These are phyloP conservation scores for Globodera rostochiensis DNA, from an alignment of 1,140 invertebrate genomes.

Conservation along the genomic window DNA sequence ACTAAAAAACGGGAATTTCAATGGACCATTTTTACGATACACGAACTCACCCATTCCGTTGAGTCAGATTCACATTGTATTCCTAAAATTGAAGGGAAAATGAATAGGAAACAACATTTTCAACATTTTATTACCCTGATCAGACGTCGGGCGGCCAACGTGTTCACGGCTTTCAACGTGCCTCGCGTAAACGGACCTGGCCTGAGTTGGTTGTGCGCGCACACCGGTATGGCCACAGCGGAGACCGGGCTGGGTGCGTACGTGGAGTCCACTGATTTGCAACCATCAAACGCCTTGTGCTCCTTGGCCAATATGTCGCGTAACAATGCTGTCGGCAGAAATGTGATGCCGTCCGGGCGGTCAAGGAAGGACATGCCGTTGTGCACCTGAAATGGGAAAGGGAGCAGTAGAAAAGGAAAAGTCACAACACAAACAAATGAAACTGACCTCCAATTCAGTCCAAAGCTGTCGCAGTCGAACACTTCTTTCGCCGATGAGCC, in stretches of 20 bases:
- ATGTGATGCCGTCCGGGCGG: slow-evolving; percentile 40
- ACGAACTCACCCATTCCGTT: too few relatives aligned
- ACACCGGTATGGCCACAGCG: too few relatives aligned
- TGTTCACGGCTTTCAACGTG: too few relatives aligned
- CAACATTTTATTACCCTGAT: not conserved
- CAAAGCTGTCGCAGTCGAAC: slow-evolving; percentile 29
- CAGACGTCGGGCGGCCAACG: too few relatives aligned
- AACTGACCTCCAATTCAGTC: slow-evolving; percentile 46
- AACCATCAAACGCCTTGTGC: not conserved
- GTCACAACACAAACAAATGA: not conserved
- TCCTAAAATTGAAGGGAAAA: too few relatives aligned
- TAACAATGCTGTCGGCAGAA: slow-evolving; percentile 49
- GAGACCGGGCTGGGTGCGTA: too few relatives aligned
- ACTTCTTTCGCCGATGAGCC: slow-evolving; percentile 11
- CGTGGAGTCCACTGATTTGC: too few relatives aligned
- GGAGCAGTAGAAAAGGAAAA: not conserved
- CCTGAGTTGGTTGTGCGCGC: too few relatives aligned
- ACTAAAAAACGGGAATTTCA: too few relatives aligned
- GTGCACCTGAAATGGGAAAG: slow-evolving; percentile 26
- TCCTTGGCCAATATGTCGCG: slow-evolving; percentile 52
- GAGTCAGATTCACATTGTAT: too few relatives aligned
- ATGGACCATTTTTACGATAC: not conserved
- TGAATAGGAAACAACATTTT: not conserved
- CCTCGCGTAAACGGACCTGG: too few relatives aligned
- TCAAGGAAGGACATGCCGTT: slow-evolving; percentile 24